A percentile compares a stretch with the other conserved stretches of the same genome.
Evolutionary conservation across 2,113 vertebrate genomes (phyloP).

Genomic region (Xiphophorus couchianus): DNA sequence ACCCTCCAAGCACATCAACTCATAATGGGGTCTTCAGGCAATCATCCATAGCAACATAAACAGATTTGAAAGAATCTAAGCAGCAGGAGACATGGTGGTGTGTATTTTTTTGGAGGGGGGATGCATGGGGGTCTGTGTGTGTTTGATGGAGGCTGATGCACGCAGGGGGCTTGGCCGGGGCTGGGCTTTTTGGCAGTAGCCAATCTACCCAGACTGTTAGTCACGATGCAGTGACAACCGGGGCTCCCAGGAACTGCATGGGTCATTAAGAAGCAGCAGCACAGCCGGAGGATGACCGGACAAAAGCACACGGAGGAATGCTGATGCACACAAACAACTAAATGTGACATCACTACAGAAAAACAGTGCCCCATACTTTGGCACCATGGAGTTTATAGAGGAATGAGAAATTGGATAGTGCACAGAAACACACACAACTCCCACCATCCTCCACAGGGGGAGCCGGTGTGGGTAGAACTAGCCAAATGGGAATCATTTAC

Average conservation of each 20-base stretch:
- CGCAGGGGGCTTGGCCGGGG: slow-evolving; percentile 36
- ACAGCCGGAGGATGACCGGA: slow-evolving; percentile 53
- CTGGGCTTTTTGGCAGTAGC: slow-evolving; percentile 46
- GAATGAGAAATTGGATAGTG: slow-evolving; percentile 20
- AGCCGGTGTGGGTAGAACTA: slow-evolving; percentile 26
- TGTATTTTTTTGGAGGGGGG: slow-evolving; percentile 6
- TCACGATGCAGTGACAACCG: slow-evolving; percentile 65
- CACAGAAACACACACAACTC: slow-evolving; percentile 14
- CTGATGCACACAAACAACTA: slow-evolving; percentile 34
- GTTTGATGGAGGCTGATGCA: slow-evolving; percentile 17
- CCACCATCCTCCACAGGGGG: slow-evolving; percentile 27
- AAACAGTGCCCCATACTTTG: slow-evolving; percentile 10
- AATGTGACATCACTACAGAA: slow-evolving; percentile 38
- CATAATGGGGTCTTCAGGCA: slow-evolving; percentile 63
- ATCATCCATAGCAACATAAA: slow-evolving; percentile 65
- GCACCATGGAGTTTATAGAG: slow-evolving; percentile 31
- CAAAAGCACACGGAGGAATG: slow-evolving; percentile 27
- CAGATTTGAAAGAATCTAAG: slow-evolving; percentile 62
- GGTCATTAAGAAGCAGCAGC: slow-evolving; percentile 73
- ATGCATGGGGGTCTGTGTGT: not conserved
- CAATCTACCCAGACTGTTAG: slow-evolving; percentile 68
- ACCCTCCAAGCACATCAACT: slow-evolving; percentile 58
- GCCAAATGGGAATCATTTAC: slow-evolving; percentile 64
- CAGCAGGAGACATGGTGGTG: slow-evolving; percentile 36
- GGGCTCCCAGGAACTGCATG: slow-evolving; percentile 57